Evolutionary conservation across 2,797 vertebrate genomes (phyloP).

Genomic region (Neosalanx taihuensis): DNA sequence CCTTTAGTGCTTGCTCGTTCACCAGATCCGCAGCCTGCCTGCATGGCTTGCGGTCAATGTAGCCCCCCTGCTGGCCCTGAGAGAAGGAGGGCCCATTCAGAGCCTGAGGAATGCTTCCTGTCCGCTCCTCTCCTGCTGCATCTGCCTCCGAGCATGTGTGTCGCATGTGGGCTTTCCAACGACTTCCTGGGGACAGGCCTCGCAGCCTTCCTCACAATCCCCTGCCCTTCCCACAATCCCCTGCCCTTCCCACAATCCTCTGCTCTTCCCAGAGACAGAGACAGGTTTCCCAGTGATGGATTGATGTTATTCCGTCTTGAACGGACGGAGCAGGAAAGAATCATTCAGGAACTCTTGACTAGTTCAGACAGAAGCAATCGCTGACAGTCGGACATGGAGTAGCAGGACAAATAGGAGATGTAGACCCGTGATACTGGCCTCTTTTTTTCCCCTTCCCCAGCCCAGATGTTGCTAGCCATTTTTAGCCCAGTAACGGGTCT

Average conservation of each 20-base stretch:
- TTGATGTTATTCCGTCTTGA: slow-evolving; percentile 17
- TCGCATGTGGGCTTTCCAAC: slow-evolving; percentile 34
- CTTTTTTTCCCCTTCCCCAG: slow-evolving; percentile 30
- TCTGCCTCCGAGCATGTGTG: slow-evolving; percentile 51
- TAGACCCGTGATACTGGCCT: slow-evolving; percentile 35
- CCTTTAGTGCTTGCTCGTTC: slow-evolving; percentile 53
- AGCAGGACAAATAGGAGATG: slow-evolving; percentile 39
- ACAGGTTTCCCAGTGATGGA: slow-evolving; percentile 43
- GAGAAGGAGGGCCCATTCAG: slow-evolving; percentile 37
- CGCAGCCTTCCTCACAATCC: slow-evolving; percentile 28
- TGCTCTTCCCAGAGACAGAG: slow-evolving; percentile 12
- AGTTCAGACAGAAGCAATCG: neutral
- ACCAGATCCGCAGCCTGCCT: slow-evolving; percentile 36
- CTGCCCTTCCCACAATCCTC: slow-evolving; percentile 13
- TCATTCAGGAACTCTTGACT: neutral
- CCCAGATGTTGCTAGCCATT: slow-evolving; percentile 58
- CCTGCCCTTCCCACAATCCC: slow-evolving; percentile 20
- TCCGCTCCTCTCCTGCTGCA: slow-evolving; percentile 35
- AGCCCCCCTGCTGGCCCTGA: slow-evolving; percentile 36
- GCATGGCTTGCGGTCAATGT: slow-evolving; percentile 51
- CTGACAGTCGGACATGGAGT: neutral
- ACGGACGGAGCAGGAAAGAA: neutral
- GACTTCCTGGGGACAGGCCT: slow-evolving; percentile 37
- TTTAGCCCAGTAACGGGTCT: slow-evolving; percentile 61
- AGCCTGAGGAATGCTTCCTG: slow-evolving; percentile 53